Conservation (phyloP, 2,888 invertebrate species). For the Glyphotaelius pellucidus region DNA sequence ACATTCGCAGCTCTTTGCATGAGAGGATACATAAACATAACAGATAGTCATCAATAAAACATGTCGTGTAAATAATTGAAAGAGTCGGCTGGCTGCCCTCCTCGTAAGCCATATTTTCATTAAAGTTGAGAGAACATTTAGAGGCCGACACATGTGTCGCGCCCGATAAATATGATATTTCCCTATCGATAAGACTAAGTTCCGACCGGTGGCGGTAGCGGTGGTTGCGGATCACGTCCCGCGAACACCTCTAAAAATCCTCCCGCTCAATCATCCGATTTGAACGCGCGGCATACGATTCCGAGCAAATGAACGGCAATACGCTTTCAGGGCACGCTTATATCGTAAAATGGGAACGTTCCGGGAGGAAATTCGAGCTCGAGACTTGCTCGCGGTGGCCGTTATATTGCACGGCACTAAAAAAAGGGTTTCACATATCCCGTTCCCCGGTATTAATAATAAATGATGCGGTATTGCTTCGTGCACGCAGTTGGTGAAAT, state of each 20-base stretch:
- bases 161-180: slow-evolving; percentile 64
- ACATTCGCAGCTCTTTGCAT: background rate
- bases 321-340: slow-evolving; percentile 66
- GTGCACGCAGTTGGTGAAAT: slow-evolving; percentile 64
- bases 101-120: slow-evolving; percentile 63
- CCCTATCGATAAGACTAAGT: slow-evolving; percentile 55
- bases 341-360: slow-evolving; percentile 66
- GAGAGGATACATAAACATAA: background rate
- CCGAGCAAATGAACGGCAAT: slow-evolving; percentile 61
- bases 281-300: slow-evolving; percentile 63
- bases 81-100: slow-evolving; percentile 25
- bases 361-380: slow-evolving; percentile 61
- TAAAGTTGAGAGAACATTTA: slow-evolving; percentile 61
- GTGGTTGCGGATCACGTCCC: slow-evolving; percentile 61
- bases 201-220: slow-evolving; percentile 34
- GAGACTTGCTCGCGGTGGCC: slow-evolving; percentile 61
- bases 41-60: slow-evolving; percentile 44
- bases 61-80: slow-evolving; percentile 54
- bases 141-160: slow-evolving; percentile 64
- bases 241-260: slow-evolving; percentile 66
- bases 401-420: slow-evolving; percentile 65
- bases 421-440: slow-evolving; percentile 63
- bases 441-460: slow-evolving; percentile 64
- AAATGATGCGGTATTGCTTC: slow-evolving; percentile 66
- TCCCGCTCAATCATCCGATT: slow-evolving; percentile 66